Conservation (phyloP, 1,140 invertebrate genomes). For the Drosophila jambulina region DNA sequence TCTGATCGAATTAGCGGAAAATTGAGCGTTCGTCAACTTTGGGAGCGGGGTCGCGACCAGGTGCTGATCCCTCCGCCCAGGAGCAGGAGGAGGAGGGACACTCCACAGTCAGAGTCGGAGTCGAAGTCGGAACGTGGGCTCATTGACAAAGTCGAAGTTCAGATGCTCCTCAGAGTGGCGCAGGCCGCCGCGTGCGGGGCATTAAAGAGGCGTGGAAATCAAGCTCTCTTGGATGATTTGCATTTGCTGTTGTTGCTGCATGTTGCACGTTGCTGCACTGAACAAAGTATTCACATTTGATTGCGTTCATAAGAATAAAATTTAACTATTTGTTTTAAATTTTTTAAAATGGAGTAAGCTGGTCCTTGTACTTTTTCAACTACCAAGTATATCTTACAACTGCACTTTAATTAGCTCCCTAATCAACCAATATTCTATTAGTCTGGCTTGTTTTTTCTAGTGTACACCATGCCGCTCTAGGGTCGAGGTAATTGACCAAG, state of each 20-base stretch:
- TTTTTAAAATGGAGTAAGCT: too few species aligned
- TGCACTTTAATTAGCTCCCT: background rate
- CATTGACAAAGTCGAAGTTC: conserved; percentile 77
- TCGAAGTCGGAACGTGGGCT: conserved; percentile 52
- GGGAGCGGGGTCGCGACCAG: conserved; percentile 46
- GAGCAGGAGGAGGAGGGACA: background rate
- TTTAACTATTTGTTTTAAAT: too few species aligned
- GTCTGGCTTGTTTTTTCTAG: background rate
- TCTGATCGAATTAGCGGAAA: conserved; percentile 81
- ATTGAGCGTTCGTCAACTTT: conserved; percentile 74
- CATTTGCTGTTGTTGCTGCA: conserved; percentile 38
- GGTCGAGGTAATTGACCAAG: conserved; percentile 68
- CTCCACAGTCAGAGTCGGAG: background rate
- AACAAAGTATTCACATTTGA: background rate
- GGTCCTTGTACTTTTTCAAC: too few species aligned
- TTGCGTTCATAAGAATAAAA: background rate
- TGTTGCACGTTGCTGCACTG: conserved; percentile 14
- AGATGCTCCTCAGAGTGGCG: conserved; percentile 33
- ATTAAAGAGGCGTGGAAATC: conserved; percentile 70
- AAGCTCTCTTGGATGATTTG: conserved; percentile 49
- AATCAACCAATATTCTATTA: background rate
- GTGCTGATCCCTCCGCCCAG: conserved; percentile 16
- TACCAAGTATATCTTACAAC: background rate
- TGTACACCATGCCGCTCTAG: background rate
- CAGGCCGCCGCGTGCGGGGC: conserved; percentile 66